Evolutionary conservation across 2,797 vertebrate species (phyloP), one percentile per base, ranked within the genome.

Genomic region (Masticophis lateralis): DNA sequence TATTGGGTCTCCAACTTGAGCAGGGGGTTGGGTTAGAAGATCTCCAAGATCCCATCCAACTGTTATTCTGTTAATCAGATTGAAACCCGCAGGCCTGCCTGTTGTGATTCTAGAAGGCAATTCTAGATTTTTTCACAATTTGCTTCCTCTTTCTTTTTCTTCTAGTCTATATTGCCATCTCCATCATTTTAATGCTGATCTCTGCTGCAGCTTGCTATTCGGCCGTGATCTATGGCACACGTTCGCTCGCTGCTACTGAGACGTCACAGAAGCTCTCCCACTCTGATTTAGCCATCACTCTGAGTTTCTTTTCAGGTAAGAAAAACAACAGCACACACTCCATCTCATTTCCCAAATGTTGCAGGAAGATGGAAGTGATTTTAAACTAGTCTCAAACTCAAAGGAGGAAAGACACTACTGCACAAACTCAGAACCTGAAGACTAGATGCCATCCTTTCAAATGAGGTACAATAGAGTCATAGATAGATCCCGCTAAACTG

Each of bases 161-260:
- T 51, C 87, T 93, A 88, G 96, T 94, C 95, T 96, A 96, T 59
- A 28, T 87, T 90, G 59, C n/a, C 60, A 0, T 63, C 25, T 91
- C 93, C 4, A 91, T 86, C 20, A 5, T 93, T 27, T 93, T 86
- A 9, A 93, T 93, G 93, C 12, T 91, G 93, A 9, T 57, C 37
- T 93, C 93, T 66, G 25, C 13, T 47, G 0, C 2, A 53, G 32
- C 90, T 27, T 89, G n/a, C 27, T 93, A 91, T 3, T 87, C 87
- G 18, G 83, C 93, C 4, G 90, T 91, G 32, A 83, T 93, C 69
- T 66, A 9, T 27, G 93, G 93, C 22, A 93, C 90, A 0, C 51
- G 89, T 28, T 86, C 47, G 5, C 51, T 93, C 18, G 89, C 56
- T 5, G 18, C 51, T 12, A 22, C 18, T 0, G 57, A 74, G 11